Conservation (phyloP, 2,113 vertebrate species). For the Phylloscopus trochilus region DNA sequence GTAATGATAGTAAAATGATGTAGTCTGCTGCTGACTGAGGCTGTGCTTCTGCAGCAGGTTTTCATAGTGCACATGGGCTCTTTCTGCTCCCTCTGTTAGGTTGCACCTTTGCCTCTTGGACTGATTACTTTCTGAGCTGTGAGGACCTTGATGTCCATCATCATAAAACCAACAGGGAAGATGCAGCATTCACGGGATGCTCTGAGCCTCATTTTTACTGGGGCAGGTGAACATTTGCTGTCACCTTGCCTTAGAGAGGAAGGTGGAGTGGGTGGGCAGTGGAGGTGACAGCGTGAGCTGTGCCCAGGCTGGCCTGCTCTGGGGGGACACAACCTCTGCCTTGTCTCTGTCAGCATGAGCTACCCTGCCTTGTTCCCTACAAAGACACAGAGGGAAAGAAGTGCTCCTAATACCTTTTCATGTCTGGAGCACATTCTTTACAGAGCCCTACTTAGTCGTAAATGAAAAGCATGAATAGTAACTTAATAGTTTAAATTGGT, state of each 20-base stretch:
- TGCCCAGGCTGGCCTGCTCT: fast-evolving
- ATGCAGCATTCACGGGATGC: background rate
- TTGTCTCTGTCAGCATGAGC: background rate
- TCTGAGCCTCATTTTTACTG: background rate
- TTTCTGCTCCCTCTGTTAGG: background rate
- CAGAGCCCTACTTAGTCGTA: background rate
- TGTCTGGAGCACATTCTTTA: background rate
- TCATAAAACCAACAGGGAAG: background rate
- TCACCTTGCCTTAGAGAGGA: background rate
- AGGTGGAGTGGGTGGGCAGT: background rate
- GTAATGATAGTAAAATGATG: background rate
- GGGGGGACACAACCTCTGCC: background rate
- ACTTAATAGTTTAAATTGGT: background rate
- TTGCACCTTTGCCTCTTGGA: background rate
- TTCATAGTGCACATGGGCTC: fast-evolving
- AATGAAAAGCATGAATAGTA: slow-evolving; percentile 10
- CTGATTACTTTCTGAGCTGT: background rate
- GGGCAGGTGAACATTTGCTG: background rate
- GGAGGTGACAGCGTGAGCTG: background rate
- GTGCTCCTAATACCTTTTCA: background rate
- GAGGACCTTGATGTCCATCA: background rate
- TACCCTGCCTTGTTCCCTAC: background rate
- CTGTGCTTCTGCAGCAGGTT: background rate
- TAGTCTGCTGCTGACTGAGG: background rate
- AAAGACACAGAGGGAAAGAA: background rate